Conservation (phyloP, 2,888 invertebrate genomes). For the Seira musarum region DNA sequence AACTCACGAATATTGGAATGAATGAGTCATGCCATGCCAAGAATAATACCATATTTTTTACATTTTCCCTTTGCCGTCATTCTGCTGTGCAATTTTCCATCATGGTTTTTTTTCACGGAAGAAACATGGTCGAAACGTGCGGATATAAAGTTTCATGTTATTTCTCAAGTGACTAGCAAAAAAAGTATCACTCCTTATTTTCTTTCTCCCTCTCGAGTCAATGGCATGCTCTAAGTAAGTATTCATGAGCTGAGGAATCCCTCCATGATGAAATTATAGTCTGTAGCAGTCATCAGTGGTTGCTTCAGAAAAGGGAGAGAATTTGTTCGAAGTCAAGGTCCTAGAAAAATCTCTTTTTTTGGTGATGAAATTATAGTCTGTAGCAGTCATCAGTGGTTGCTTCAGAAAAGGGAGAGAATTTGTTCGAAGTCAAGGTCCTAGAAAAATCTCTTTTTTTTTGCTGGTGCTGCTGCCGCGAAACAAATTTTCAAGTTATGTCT, state of each 20-base stretch:
- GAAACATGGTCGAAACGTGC: background rate
- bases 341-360: background rate
- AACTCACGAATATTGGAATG: background rate
- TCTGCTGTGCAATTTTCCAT: background rate
- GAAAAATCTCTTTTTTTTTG: too few species aligned
- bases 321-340: background rate
- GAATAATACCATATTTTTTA: background rate
- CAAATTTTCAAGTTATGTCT: background rate
- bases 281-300: background rate
- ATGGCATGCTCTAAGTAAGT: background rate
- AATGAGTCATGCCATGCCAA: background rate
- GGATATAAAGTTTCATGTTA: background rate
- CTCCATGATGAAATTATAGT: background rate
- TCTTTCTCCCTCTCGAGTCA: background rate
- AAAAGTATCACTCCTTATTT: too few species aligned
- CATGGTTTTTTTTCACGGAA: background rate
- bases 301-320: background rate
- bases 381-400: too few species aligned
- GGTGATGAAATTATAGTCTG: too few species aligned
- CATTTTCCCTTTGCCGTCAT: background rate
- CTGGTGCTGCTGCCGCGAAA: too few species aligned
- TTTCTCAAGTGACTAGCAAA: background rate
- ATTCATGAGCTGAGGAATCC: background rate
- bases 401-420: too few species aligned
- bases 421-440: too few species aligned